Evolutionary conservation across 2,888 invertebrate species (phyloP).

Genomic region (Dusona sp.): DNA sequence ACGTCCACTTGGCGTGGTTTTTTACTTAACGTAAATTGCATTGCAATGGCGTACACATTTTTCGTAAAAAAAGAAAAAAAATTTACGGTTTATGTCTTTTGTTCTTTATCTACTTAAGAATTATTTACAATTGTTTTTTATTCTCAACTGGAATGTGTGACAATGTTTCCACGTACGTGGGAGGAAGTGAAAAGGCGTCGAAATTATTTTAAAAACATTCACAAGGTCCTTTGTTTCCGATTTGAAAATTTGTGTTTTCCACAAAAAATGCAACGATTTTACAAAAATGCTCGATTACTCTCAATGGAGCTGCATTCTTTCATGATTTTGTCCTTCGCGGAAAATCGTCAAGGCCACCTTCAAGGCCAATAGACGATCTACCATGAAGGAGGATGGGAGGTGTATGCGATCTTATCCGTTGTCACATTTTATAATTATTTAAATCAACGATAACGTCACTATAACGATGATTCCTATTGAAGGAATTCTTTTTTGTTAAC

Average conservation of each 20-base stretch:
- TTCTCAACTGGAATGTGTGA: conserved; percentile 64
- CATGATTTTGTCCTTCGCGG: neutral
- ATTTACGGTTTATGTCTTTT: conserved; percentile 15
- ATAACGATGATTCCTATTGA: neutral
- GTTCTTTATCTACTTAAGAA: conserved; percentile 31
- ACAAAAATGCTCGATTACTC: conserved; percentile 28
- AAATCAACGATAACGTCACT: conserved; percentile 14
- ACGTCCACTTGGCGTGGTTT: conserved; percentile 62
- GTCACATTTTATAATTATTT: conserved; percentile 61
- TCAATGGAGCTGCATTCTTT: conserved; percentile 49
- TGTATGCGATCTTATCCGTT: conserved; percentile 32
- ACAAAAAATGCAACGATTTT: neutral
- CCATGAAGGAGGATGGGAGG: neutral
- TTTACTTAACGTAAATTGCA: conserved; percentile 79
- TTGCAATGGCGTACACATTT: conserved; percentile 79
- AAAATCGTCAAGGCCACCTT: conserved; percentile 14
- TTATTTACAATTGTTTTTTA: conserved; percentile 59
- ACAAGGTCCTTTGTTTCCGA: neutral
- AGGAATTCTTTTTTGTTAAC: neutral
- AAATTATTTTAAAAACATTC: conserved; percentile 7
- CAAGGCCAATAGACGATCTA: neutral
- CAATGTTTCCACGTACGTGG: conserved; percentile 40
- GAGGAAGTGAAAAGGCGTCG: conserved; percentile 9
- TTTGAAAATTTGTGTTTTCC: neutral
- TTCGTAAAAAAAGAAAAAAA: conserved; percentile 49